phyloP scores from a whole-genome alignment of 2,888 invertebrate genomes.

The Lasioglossum oenotherae region DNA sequence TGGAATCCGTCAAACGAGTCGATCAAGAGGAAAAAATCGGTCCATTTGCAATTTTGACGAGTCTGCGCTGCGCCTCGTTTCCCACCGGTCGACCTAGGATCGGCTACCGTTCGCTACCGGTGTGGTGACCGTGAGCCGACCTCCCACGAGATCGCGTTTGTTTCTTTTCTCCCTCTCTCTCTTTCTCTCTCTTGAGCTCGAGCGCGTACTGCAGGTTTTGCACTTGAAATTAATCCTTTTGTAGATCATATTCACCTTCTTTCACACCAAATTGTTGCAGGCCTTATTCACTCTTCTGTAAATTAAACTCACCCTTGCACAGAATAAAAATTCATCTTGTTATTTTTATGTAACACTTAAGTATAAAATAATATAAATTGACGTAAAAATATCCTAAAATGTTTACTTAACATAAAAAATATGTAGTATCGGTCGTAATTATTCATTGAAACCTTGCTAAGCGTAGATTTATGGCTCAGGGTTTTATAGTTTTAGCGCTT shows the following conservation, averaged over 20 bases:
- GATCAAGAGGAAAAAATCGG: neutral
- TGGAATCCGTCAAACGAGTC: neutral
- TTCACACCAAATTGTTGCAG: too few species aligned
- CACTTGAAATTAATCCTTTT: neutral
- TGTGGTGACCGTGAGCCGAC: slow-evolving; percentile 7
- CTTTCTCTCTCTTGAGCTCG: neutral
- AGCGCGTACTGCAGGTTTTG: neutral
- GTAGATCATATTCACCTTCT: neutral
- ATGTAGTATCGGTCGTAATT: too few species aligned
- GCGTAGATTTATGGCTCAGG: too few species aligned
- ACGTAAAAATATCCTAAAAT: too few species aligned
- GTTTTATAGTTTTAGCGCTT: too few species aligned
- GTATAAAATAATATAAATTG: too few species aligned
- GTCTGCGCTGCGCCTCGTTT: slow-evolving; percentile 18
- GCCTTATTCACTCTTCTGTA: neutral
- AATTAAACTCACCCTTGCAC: neutral
- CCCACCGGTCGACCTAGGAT: slow-evolving; percentile 36
- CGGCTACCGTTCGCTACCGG: neutral
- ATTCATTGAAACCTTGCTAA: too few species aligned
- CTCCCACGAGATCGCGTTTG: neutral
- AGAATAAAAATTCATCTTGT: too few species aligned
- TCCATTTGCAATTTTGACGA: slow-evolving; percentile 24
- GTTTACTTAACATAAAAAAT: too few species aligned
- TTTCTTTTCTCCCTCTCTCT: neutral
- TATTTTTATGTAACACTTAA: too few species aligned